phyloP scores from a whole-genome alignment of 2,797 vertebrate species.

The Galago senegalensis region DNA sequence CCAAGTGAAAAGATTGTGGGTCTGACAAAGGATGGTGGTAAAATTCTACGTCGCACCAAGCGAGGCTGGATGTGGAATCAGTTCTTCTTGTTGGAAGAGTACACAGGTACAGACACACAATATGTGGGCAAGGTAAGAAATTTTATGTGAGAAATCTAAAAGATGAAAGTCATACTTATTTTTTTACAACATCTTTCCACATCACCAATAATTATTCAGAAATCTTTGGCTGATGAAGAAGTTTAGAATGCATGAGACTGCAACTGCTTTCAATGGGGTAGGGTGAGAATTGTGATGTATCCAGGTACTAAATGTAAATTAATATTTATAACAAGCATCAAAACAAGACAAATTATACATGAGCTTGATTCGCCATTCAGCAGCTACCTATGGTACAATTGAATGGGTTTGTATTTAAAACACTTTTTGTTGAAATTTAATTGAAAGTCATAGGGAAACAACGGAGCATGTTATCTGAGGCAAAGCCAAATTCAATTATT shows the following conservation, averaged over 20 bases:
- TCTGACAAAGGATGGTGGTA: slow-evolving; percentile 90
- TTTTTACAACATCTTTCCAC: background rate
- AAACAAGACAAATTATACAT: background rate
- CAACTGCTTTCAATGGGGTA: background rate
- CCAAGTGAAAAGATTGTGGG: slow-evolving; percentile 85
- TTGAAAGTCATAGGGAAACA: background rate
- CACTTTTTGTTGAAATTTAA: background rate
- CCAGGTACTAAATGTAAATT: background rate
- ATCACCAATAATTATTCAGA: background rate
- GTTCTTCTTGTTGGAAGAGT: slow-evolving; percentile 99
- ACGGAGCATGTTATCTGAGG: no score
- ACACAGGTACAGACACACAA: slow-evolving; percentile 97
- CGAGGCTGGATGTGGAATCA: slow-evolving; percentile 99
- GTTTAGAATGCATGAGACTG: background rate
- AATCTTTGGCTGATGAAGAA: background rate
- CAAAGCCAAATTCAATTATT: background rate
- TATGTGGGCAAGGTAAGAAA: slow-evolving; percentile 98
- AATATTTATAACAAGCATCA: background rate
- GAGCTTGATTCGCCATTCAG: background rate
- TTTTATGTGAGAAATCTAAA: slow-evolving; percentile 30
- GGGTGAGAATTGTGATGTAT: background rate
- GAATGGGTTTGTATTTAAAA: background rate
- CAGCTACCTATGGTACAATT: background rate
- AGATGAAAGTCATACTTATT: background rate
- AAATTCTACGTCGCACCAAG: slow-evolving; percentile 94